These are phyloP conservation scores for Diaperis boleti DNA, from an alignment of 2,888 invertebrate species.

Conservation along the genomic window DNA sequence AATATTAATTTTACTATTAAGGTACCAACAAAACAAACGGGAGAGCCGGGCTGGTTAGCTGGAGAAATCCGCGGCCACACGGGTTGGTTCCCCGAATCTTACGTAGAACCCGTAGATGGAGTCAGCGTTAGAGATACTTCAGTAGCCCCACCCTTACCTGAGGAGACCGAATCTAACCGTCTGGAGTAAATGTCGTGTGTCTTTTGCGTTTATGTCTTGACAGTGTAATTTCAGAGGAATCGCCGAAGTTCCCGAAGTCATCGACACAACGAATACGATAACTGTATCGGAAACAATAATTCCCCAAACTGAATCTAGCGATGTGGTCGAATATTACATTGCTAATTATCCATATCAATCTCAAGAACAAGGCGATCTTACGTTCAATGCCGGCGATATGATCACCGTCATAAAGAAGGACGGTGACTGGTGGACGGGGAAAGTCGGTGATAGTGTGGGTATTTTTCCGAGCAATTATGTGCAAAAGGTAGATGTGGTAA, in stretches of 20 bases:
- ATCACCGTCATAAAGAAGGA: conserved; percentile 90
- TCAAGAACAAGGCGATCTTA: conserved; percentile 89
- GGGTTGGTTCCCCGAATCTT: conserved; percentile 98
- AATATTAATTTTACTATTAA: too few relatives aligned
- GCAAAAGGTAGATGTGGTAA: conserved; percentile 73
- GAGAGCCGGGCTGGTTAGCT: conserved; percentile 98
- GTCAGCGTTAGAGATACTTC: conserved; percentile 62
- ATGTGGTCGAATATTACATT: conserved; percentile 80
- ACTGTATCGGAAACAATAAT: conserved; percentile 30
- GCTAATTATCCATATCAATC: conserved; percentile 93
- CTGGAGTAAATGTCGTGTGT: conserved; percentile 66
- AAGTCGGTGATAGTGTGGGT: conserved; percentile 81
- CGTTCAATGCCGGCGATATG: conserved; percentile 87
- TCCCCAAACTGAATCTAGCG: conserved; percentile 7
- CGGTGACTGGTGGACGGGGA: conserved; percentile 99
- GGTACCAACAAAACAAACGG: conserved; percentile 82
- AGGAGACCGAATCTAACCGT: conserved; percentile 57
- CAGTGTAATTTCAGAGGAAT: conserved; percentile 72
- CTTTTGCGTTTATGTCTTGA: background rate
- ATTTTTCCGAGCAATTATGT: conserved; percentile 99
- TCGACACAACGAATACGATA: conserved; percentile 49
- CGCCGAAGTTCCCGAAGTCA: conserved; percentile 76
- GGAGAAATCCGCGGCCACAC: conserved; percentile 91
- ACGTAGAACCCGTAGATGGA: conserved; percentile 82
- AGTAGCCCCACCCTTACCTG: conserved; percentile 49